Percentiles rank a stretch among this genome's conserved stretches.
These are phyloP conservation scores for Phyto melanocephala DNA, from an alignment of 2,888 invertebrate genomes.

Conservation along the genomic window DNA sequence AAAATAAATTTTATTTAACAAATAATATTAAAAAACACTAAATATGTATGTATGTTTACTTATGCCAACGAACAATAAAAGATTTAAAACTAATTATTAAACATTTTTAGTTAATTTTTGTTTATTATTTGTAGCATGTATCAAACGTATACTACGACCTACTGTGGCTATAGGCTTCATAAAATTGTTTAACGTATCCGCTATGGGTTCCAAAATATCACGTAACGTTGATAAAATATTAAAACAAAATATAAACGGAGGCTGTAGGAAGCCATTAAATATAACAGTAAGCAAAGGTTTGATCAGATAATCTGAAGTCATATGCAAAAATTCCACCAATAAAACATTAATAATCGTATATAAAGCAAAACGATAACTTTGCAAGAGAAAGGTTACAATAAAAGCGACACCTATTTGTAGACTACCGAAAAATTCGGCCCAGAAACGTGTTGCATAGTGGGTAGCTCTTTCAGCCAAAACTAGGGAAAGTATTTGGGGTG, in stretches of 20 bases:
- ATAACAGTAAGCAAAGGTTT: conserved; percentile 84
- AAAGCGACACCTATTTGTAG: no score
- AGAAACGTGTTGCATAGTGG: conserved; percentile 82
- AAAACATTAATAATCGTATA: conserved; percentile 82
- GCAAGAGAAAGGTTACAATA: no score
- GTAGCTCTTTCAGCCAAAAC: conserved; percentile 82
- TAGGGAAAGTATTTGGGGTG: conserved; percentile 82
- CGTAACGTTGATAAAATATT: conserved; percentile 82
- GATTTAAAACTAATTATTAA: conserved; percentile 21
- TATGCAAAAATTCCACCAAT: conserved; percentile 82
- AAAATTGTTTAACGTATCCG: conserved; percentile 80
- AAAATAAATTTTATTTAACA: no score
- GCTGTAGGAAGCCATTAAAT: conserved; percentile 84
- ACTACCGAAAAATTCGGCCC: conserved; percentile 85
- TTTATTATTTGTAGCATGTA: conserved; percentile 71
- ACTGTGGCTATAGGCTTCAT: conserved; percentile 75
- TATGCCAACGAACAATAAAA: no score
- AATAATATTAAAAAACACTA: no score
- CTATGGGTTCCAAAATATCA: conserved; percentile 83
- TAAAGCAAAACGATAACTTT: no score
- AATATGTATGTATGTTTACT: no score
- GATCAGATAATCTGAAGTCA: conserved; percentile 84
- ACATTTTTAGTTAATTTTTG: conserved; percentile 64
- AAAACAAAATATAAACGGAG: conserved; percentile 83
- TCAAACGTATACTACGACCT: conserved; percentile 71